These are phyloP conservation scores for Anas platyrhynchos DNA, from an alignment of 2,113 vertebrate species.

Conservation along the genomic window DNA sequence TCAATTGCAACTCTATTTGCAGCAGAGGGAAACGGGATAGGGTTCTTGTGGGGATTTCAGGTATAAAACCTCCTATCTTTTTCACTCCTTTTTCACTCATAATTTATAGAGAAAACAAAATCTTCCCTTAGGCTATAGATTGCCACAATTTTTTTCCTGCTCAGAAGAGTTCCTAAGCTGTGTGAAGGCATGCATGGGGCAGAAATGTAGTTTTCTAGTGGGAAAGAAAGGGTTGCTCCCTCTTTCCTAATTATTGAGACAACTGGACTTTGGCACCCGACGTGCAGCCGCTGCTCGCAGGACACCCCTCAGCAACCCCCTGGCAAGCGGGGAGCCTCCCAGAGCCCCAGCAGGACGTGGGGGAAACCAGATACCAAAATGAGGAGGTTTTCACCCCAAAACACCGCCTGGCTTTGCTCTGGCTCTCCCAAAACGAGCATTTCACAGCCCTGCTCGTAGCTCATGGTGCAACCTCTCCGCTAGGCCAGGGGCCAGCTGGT, in stretches of 20 bases:
- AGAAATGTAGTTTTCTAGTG: background rate
- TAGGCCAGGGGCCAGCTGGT: background rate
- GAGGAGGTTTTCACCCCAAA: constrained; percentile 30
- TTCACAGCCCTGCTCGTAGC: constrained; percentile 23
- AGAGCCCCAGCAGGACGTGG: background rate
- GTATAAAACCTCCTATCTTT: background rate
- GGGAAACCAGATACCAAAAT: constrained; percentile 25
- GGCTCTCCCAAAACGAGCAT: constrained; percentile 11
- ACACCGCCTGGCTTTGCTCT: constrained; percentile 22
- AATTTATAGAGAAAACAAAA: constrained; percentile 50
- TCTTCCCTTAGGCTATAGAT: constrained; percentile 4
- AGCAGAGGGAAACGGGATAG: background rate
- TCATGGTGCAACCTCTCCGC: background rate
- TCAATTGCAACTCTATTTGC: background rate
- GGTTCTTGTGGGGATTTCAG: constrained; percentile 5
- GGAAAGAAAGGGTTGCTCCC: background rate
- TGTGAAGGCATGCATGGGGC: background rate
- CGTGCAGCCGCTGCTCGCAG: background rate
- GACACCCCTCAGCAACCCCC: background rate
- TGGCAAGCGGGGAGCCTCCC: too few relatives aligned
- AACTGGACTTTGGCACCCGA: constrained; percentile 23
- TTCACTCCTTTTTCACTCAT: background rate
- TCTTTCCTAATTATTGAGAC: constrained; percentile 1
- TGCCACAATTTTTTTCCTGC: background rate
- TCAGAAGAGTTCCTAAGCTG: background rate